phyloP scores from a whole-genome alignment of 2,797 vertebrate species.

The Emys orbicularis region DNA sequence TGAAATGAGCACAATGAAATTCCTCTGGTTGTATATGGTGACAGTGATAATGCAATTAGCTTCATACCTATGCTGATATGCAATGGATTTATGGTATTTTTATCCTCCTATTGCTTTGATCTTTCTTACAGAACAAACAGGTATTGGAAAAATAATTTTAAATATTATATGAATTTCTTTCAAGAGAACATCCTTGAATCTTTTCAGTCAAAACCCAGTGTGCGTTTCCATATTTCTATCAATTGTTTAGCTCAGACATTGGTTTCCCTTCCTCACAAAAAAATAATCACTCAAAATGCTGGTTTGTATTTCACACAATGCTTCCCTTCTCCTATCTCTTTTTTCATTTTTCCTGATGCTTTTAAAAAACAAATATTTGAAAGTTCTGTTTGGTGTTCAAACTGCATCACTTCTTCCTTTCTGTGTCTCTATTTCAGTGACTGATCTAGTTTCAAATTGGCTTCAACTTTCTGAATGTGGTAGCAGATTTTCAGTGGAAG shows the following conservation, averaged over 20 bases:
- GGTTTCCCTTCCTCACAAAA: neutral
- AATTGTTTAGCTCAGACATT: rapidly evolving
- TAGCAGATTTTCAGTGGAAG: neutral
- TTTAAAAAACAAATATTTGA: neutral
- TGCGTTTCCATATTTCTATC: neutral
- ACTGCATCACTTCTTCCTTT: neutral
- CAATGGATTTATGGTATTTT: neutral
- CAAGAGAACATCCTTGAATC: slow-evolving; percentile 2
- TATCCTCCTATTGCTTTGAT: neutral
- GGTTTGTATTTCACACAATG: neutral
- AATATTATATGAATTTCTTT: slow-evolving; percentile 11
- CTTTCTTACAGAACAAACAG: neutral
- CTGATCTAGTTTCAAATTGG: neutral
- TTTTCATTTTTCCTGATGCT: neutral
- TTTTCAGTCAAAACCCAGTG: neutral
- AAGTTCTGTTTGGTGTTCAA: neutral
- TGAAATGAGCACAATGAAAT: neutral
- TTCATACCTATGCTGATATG: neutral
- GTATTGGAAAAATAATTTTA: neutral
- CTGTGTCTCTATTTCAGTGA: neutral
- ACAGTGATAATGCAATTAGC: neutral
- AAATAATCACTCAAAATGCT: neutral
- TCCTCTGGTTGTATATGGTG: neutral
- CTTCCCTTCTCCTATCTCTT: neutral
- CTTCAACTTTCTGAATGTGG: neutral